phyloP scores from a whole-genome alignment of 2,113 vertebrate genomes.

The Apus apus region DNA sequence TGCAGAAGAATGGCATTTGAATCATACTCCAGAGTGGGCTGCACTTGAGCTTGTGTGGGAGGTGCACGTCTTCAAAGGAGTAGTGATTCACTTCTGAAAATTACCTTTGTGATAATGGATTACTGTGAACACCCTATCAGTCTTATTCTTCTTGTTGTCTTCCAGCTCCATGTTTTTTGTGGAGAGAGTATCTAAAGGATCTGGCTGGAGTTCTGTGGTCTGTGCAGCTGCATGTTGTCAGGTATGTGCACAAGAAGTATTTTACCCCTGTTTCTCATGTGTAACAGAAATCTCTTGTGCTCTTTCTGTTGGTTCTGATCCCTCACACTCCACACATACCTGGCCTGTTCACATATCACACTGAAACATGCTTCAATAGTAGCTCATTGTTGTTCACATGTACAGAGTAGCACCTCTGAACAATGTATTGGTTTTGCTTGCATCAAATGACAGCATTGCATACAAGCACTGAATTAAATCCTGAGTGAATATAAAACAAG shows the following conservation, averaged over 20 bases:
- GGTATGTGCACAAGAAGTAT: neutral
- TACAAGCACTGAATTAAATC: neutral
- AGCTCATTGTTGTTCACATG: neutral
- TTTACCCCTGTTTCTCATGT: neutral
- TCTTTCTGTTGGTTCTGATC: neutral
- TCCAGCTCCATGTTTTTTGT: neutral
- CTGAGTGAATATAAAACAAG: neutral
- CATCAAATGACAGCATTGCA: neutral
- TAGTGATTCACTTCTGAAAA: neutral
- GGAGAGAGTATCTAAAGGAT: neutral
- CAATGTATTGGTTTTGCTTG: neutral
- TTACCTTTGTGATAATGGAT: fast-evolving
- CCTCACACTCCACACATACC: neutral
- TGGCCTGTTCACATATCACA: neutral
- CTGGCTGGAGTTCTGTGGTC: neutral
- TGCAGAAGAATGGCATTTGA: neutral
- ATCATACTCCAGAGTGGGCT: neutral
- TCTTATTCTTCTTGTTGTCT: neutral
- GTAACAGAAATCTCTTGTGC: neutral
- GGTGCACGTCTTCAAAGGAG: neutral
- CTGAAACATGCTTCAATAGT: neutral
- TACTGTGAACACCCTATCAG: neutral
- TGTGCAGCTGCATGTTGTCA: neutral
- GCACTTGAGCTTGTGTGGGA: neutral
- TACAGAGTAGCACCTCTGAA: neutral